These are phyloP conservation scores for Gorsachius goisagi DNA, from an alignment of 2,113 vertebrate species.

Conservation along the genomic window DNA sequence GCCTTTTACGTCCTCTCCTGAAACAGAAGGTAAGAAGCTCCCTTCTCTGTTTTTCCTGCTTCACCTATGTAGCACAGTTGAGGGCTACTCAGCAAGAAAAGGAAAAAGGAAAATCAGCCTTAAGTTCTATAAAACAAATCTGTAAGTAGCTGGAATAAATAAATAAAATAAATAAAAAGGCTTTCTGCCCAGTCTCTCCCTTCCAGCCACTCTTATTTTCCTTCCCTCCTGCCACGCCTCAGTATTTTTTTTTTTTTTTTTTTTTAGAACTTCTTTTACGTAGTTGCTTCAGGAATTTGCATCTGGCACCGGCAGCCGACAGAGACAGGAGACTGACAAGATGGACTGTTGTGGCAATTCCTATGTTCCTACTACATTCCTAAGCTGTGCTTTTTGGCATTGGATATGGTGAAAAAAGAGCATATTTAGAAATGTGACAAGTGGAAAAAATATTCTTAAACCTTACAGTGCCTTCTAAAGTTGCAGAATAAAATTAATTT, in stretches of 20 bases:
- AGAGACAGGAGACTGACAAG: neutral
- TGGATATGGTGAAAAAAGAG: neutral
- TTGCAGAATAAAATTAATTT: constrained; percentile 65
- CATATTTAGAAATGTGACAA: constrained; percentile 57
- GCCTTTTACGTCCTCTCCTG: neutral
- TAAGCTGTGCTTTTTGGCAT: constrained; percentile 40
- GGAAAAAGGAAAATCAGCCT: neutral
- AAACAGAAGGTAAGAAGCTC: neutral
- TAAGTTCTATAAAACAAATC: neutral
- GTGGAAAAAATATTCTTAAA: constrained; percentile 56
- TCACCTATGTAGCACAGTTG: neutral
- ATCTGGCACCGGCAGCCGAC: neutral
- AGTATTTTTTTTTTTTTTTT: constrained; percentile 8
- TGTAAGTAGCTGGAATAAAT: neutral
- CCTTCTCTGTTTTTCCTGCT: neutral
- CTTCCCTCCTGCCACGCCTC: constrained; percentile 12
- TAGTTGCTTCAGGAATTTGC: constrained; percentile 43
- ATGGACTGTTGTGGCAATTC: constrained; percentile 5
- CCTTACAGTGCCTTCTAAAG: constrained; percentile 51
- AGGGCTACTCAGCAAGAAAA: neutral
- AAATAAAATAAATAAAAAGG: neutral
- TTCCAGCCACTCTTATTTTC: constrained; percentile 9
- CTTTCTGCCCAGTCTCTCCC: neutral
- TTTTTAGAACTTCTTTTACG: constrained; percentile 23
- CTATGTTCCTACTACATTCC: constrained; percentile 24